Base-by-base conservation (phyloP, 2,113 vertebrate genomes). In the Pelecanoides urinatrix region DNA sequence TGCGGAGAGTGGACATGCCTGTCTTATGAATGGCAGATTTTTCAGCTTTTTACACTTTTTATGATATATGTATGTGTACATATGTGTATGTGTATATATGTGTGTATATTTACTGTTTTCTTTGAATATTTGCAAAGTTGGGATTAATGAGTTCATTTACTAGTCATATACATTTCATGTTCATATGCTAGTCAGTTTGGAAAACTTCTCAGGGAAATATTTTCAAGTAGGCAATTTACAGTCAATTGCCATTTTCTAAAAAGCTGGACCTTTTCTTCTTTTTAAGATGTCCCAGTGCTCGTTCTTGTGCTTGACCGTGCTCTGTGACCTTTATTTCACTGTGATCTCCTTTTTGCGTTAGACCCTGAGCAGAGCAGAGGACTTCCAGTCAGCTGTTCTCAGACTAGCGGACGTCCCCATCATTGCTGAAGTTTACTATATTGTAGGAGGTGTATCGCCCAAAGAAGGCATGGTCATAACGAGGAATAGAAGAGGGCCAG, bases 371-470 rank as follows among this genome's bases (percentile, higher is more conserved):
- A 90, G 98, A 92, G 99, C 99, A 9, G 92, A 98, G 61, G 86
- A 98, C 96, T 99, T 99, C 71, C 97, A 98, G 90, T 97, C 98
- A 27, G 99, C 99, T 52, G 98, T 98, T 75, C 72, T 97, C 66
- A 98, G 97, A 42, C 97, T 99, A 70, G 97, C 99, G 56, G 98
- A 95, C 82, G 95, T 97, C 13, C 99, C 99, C 53, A 98, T 99
- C 74, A 99, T 99, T 89, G 98, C 99, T 10, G 97, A 98, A 45
- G 99, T 99, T 66, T 99, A 99, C 93, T 99, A 99, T 84, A 99
- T 99, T 16, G 98, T 99, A 11, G 99, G 98, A 6, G 99, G 99
- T 0, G 92, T 94, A 7, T 93, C 70, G 0, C 94, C 99, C 19
- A 96, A 86, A n/a, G 99, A 99, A 90, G 99, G 99, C 11, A 97